Conservation (phyloP, 2,113 vertebrate species). For the Axis porcinus region DNA sequence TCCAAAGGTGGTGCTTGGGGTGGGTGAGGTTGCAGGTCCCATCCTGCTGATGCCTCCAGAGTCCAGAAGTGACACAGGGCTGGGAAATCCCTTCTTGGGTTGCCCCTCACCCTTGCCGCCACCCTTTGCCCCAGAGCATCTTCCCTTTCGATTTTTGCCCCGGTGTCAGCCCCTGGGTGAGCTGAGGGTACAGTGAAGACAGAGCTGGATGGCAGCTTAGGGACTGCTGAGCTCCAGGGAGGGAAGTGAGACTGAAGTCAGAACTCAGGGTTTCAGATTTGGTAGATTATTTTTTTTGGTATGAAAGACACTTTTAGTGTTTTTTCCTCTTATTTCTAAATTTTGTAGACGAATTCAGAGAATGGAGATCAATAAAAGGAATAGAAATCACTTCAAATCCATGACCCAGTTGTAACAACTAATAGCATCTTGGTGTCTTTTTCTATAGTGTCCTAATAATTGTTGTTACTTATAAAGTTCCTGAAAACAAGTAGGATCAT, state of each 20-base stretch:
- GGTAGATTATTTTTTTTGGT: neutral
- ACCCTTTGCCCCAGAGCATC: neutral
- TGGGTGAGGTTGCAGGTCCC: too few species aligned
- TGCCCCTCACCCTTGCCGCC: accelerated
- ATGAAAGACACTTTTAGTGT: neutral
- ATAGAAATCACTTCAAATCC: neutral
- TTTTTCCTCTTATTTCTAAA: neutral
- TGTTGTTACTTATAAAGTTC: neutral
- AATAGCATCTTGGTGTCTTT: neutral
- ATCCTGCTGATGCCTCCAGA: neutral
- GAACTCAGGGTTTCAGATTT: neutral
- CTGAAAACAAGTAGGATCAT: neutral
- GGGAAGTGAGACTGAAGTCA: neutral
- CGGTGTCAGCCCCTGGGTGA: neutral
- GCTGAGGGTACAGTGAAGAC: neutral
- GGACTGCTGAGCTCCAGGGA: neutral
- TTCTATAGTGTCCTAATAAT: neutral
- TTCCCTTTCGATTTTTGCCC: neutral
- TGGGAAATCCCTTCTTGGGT: neutral
- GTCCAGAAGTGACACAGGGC: neutral
- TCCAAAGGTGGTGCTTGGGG: neutral
- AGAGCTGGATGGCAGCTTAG: neutral
- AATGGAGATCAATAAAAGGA: neutral
- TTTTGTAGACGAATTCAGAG: neutral
- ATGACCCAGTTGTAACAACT: neutral